Percentiles rank a stretch among this genome's conserved stretches.
Conservation (phyloP, 2,888 invertebrate species). For the Asteroscopus sphinx region DNA sequence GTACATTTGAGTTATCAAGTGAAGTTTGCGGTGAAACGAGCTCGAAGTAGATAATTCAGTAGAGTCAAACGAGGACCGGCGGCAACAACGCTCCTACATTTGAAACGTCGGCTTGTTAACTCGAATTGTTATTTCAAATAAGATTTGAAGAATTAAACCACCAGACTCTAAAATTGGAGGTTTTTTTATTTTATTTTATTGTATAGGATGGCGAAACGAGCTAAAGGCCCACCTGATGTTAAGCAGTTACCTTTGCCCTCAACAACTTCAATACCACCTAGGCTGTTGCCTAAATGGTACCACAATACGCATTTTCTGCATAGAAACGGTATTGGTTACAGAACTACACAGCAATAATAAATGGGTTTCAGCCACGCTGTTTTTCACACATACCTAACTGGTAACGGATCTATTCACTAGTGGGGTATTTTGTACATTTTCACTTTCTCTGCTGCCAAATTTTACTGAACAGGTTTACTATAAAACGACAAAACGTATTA, state of each 20-base stretch:
- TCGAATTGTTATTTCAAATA: conserved; percentile 44
- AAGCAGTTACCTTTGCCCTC: no score
- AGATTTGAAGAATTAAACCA: conserved; percentile 40
- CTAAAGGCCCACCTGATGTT: no score
- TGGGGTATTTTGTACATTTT: background rate
- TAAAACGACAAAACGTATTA: background rate
- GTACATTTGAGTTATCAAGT: conserved; percentile 21
- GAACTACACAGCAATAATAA: conserved; percentile 1
- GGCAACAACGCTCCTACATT: conserved; percentile 40
- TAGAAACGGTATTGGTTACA: conserved; percentile 14
- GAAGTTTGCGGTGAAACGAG: conserved; percentile 42
- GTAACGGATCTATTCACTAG: background rate
- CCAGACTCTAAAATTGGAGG: conserved; percentile 26
- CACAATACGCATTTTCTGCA: conserved; percentile 19
- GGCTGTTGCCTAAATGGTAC: no score
- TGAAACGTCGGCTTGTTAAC: conserved; percentile 48
- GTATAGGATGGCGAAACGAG: no score
- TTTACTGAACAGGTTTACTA: background rate
- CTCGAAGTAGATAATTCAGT: conserved; percentile 37
- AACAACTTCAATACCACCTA: no score
- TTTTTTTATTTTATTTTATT: no score
- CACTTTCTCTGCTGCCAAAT: background rate
- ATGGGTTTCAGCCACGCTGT: background rate
- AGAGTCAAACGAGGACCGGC: conserved; percentile 38
- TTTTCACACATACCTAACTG: conserved; percentile 2